These are phyloP conservation scores for Chrysodeixis includens DNA, from an alignment of 2,888 invertebrate genomes.

Conservation along the genomic window DNA sequence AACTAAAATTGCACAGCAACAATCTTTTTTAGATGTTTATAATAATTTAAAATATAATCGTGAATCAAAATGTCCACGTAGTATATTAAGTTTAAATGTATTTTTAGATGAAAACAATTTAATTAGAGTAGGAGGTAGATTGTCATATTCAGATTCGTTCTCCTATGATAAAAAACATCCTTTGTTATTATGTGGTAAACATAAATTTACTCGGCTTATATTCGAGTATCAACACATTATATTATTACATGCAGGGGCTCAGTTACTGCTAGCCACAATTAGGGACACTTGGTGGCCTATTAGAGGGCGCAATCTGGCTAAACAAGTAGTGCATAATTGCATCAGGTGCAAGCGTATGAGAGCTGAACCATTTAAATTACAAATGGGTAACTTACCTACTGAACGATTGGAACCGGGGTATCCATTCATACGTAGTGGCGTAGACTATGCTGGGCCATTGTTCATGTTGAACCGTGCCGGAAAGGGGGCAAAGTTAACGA, in stretches of 20 bases:
- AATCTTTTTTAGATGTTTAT: background rate
- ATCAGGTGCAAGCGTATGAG: background rate
- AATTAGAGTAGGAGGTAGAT: slow-evolving; percentile 15
- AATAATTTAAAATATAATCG: background rate
- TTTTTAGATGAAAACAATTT: slow-evolving; percentile 5
- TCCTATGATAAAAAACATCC: slow-evolving; percentile 21
- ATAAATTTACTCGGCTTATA: slow-evolving; percentile 9
- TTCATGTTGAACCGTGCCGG: background rate
- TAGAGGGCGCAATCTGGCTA: slow-evolving; percentile 29
- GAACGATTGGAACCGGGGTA: slow-evolving; percentile 5
- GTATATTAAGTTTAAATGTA: slow-evolving; percentile 14
- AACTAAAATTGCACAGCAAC: slow-evolving; percentile 12
- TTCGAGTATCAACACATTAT: slow-evolving; percentile 7
- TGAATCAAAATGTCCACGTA: background rate
- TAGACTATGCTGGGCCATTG: background rate
- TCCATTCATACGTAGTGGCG: slow-evolving; percentile 6
- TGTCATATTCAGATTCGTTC: slow-evolving; percentile 10
- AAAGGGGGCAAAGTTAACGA: background rate
- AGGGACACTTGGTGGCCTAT: slow-evolving; percentile 23
- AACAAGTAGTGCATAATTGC: slow-evolving; percentile 23
- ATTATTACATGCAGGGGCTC: slow-evolving; percentile 16
- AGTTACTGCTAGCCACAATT: slow-evolving; percentile 16
- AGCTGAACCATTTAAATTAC: background rate
- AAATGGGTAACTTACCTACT: slow-evolving; percentile 1
- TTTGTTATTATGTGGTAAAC: slow-evolving; percentile 14